Evolutionary conservation across 2,113 vertebrate species (phyloP).

Genomic region (Myiozetetes cayanensis): DNA sequence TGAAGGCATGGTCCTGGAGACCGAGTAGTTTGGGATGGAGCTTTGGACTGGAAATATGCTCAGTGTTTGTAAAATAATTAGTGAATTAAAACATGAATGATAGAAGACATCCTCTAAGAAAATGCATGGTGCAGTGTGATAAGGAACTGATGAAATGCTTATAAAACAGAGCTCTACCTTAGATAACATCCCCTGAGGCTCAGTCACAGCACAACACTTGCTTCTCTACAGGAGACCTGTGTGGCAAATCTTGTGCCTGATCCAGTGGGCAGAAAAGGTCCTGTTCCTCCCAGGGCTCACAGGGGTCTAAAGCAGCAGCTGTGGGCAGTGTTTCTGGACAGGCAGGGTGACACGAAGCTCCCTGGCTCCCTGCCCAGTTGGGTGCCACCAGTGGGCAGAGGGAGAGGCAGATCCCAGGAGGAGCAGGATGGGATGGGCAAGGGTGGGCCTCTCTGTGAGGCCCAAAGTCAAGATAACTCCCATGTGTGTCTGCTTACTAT

Average conservation of each 20-base stretch:
- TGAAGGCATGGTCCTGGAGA: neutral
- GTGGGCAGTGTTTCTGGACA: neutral
- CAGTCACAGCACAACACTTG: neutral
- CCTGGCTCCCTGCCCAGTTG: neutral
- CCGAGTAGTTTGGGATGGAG: neutral
- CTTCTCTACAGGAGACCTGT: neutral
- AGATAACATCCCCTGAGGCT: neutral
- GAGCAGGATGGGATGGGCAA: neutral
- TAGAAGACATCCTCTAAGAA: neutral
- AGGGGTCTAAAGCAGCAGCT: neutral
- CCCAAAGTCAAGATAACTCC: neutral
- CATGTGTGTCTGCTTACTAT: neutral
- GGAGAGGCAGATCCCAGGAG: neutral
- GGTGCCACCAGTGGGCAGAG: neutral
- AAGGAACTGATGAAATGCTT: neutral
- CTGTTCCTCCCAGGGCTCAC: neutral
- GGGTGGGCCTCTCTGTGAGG: neutral
- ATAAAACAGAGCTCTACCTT: neutral
- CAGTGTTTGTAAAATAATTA: neutral
- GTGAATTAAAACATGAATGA: neutral
- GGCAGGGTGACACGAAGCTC: neutral
- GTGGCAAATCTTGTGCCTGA: neutral
- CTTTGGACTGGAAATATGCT: neutral
- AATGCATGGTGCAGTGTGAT: neutral
- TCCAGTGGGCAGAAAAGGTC: neutral